Evolutionary conservation across 2,888 invertebrate species (phyloP).

Genomic region (Dasypolia templi): DNA sequence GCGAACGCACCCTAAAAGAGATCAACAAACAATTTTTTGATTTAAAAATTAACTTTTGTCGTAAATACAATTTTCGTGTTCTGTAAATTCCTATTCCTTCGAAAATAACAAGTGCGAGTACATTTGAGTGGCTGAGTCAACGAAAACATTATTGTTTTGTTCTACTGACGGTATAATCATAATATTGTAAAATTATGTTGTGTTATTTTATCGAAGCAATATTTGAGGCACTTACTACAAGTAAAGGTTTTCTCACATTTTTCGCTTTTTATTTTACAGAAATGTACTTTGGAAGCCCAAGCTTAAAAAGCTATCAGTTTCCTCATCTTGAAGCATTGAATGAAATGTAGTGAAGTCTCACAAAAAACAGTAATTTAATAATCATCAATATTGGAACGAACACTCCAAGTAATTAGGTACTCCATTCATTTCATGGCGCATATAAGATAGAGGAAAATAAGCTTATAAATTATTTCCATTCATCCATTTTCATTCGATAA

Average conservation of each 20-base stretch:
- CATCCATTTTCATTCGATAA: conserved; percentile 50
- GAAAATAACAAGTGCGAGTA: conserved; percentile 37
- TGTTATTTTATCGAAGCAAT: conserved; percentile 17
- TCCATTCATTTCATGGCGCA: conserved; percentile 20
- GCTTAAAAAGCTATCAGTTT: not conserved
- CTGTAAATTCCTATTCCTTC: conserved; percentile 25
- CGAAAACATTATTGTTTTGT: conserved; percentile 42
- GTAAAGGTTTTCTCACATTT: not conserved
- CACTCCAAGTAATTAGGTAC: conserved; percentile 18
- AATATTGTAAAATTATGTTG: conserved; percentile 29
- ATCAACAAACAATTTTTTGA: conserved; percentile 15
- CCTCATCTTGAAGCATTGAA: not conserved
- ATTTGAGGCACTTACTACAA: not conserved
- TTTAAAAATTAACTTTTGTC: not conserved
- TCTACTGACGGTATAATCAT: conserved; percentile 27
- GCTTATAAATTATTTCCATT: conserved; percentile 33
- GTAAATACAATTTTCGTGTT: conserved; percentile 25
- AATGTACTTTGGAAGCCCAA: not conserved
- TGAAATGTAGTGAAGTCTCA: not conserved
- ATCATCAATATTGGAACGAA: not conserved
- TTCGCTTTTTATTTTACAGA: not conserved
- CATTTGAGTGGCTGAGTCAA: conserved; percentile 4
- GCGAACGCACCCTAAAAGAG: not conserved
- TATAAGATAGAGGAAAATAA: conserved; percentile 9
- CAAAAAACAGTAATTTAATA: not conserved